Conservation (phyloP, 2,888 invertebrate species). For the Acanthococcus lagerstroemiae region DNA sequence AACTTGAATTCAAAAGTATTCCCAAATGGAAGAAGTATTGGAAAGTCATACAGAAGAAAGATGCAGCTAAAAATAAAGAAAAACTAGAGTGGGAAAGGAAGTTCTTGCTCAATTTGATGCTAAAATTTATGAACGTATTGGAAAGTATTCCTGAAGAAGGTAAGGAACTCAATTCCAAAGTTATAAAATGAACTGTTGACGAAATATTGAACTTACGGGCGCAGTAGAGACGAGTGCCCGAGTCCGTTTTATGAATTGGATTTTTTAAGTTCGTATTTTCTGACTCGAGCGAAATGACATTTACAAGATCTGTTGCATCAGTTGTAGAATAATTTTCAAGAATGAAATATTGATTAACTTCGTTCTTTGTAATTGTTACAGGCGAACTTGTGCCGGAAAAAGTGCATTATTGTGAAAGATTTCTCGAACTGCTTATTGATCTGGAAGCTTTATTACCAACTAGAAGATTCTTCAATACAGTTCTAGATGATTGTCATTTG, state of each 20-base stretch:
- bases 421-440: slow-evolving; percentile 91
- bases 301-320: too few relatives aligned
- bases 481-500: slow-evolving; percentile 88
- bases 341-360: background rate
- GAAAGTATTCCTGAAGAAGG: slow-evolving; percentile 61
- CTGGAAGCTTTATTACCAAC: slow-evolving; percentile 91
- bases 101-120: slow-evolving; percentile 74
- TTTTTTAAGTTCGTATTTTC: too few relatives aligned
- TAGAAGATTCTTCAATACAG: slow-evolving; percentile 89
- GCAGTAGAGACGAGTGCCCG: too few relatives aligned
- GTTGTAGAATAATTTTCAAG: too few relatives aligned
- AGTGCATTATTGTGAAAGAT: slow-evolving; percentile 82
- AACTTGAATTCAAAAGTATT: slow-evolving; percentile 72
- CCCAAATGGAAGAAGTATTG: slow-evolving; percentile 89
- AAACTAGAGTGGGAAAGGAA: slow-evolving; percentile 73
- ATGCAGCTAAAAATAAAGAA: slow-evolving; percentile 55
- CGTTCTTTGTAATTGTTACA: slow-evolving; percentile 33
- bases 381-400: slow-evolving; percentile 44
- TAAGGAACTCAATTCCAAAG: slow-evolving; percentile 40
- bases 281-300: too few relatives aligned
- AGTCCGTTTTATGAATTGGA: too few relatives aligned
- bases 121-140: slow-evolving; percentile 74
- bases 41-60: slow-evolving; percentile 78
- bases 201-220: too few relatives aligned
- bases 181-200: too few relatives aligned